Percentiles rank a stretch among this genome's conserved stretches.
phyloP scores from a whole-genome alignment of 2,888 invertebrate species.

The Latrodectus elegans region DNA sequence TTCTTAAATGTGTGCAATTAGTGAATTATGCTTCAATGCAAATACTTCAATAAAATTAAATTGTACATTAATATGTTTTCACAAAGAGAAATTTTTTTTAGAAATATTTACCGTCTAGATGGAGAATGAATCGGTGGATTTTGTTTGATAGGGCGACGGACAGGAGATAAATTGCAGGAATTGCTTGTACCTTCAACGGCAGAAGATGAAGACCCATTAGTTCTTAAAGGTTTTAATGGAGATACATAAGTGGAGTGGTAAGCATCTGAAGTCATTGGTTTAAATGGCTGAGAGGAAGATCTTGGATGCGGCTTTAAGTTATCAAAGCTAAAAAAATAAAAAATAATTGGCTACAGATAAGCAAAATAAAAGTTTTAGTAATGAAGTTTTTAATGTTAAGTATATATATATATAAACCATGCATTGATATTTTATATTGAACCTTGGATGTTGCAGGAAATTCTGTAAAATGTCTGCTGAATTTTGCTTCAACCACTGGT shows the following conservation, averaged over 20 bases:
- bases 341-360: too few species aligned
- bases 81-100: too few species aligned
- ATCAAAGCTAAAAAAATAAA: constrained; percentile 41
- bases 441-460: too few species aligned
- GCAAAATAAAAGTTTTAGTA: too few species aligned
- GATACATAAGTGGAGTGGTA: constrained; percentile 69
- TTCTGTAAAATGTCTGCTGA: too few species aligned
- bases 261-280: constrained; percentile 48
- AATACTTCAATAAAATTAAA: too few species aligned
- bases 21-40: too few species aligned
- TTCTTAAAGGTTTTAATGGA: constrained; percentile 69
- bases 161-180: constrained; percentile 6
- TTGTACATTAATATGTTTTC: not conserved
- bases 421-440: too few species aligned
- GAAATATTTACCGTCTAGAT: constrained; percentile 36
- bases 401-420: too few species aligned
- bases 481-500: too few species aligned
- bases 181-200: not conserved
- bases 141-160: constrained; percentile 38
- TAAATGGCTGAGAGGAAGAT: constrained; percentile 69
- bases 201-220: constrained; percentile 8
- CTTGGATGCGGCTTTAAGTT: constrained; percentile 64
- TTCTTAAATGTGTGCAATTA: too few species aligned
- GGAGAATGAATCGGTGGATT: constrained; percentile 34
- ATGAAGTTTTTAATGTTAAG: too few species aligned